These are phyloP conservation scores for Pleuronectes platessa DNA, from an alignment of 2,113 vertebrate genomes.

Conservation along the genomic window DNA sequence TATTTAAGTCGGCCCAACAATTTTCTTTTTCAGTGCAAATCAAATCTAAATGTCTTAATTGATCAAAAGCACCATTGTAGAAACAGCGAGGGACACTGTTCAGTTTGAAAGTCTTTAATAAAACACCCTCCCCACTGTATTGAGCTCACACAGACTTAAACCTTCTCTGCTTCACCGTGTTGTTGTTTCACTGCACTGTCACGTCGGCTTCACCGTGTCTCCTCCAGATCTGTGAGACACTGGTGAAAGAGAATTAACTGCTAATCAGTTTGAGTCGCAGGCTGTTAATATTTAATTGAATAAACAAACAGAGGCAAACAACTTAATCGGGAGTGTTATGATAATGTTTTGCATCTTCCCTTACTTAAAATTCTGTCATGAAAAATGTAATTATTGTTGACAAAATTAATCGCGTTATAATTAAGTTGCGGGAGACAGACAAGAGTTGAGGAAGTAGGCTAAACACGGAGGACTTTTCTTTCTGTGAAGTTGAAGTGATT, in stretches of 20 bases:
- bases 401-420: slow-evolving; percentile 75
- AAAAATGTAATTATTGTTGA: slow-evolving; percentile 77
- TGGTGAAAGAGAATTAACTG: slow-evolving; percentile 64
- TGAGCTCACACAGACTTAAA: neutral
- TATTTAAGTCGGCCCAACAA: neutral
- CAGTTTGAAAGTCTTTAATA: neutral
- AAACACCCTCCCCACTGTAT: slow-evolving; percentile 3
- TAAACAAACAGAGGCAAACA: slow-evolving; percentile 78
- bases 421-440: slow-evolving; percentile 43
- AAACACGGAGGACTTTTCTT: slow-evolving; percentile 27
- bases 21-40: neutral
- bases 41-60: neutral
- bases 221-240: slow-evolving; percentile 63
- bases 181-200: slow-evolving; percentile 47
- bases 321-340: slow-evolving; percentile 73
- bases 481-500: slow-evolving; percentile 1
- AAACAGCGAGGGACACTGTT: neutral
- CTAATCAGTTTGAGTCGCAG: slow-evolving; percentile 72
- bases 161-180: neutral
- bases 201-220: slow-evolving; percentile 56
- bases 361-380: slow-evolving; percentile 74
- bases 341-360: slow-evolving; percentile 70
- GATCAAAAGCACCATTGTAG: neutral
- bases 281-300: slow-evolving; percentile 81
- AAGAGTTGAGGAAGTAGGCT: slow-evolving; percentile 48